A percentile compares a stretch with the other conserved stretches of the same genome.
Conservation (phyloP, 2,888 invertebrate species). For the Sipunculus nudus region DNA sequence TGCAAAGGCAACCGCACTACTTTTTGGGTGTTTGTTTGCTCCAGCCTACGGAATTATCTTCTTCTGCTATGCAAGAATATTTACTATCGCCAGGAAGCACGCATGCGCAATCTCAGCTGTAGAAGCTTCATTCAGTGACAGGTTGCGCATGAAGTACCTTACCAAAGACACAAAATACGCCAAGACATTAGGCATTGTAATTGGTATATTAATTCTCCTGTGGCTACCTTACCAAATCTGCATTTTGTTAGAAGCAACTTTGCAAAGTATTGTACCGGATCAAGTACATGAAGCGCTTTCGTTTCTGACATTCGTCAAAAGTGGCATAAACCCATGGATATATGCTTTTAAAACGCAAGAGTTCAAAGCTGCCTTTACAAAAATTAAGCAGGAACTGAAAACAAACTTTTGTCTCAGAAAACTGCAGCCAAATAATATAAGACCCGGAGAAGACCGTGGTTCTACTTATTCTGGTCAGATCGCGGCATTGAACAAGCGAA, state of each 20-base stretch:
- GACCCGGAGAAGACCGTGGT: too few relatives aligned
- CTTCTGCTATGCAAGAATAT: constrained; percentile 74
- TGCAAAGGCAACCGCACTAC: constrained; percentile 71
- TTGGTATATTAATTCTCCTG: constrained; percentile 72
- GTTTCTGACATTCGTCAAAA: constrained; percentile 72
- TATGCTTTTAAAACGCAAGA: constrained; percentile 75
- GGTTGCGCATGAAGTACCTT: constrained; percentile 44
- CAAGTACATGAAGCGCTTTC: constrained; percentile 72
- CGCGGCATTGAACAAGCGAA: too few relatives aligned
- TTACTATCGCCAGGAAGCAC: constrained; percentile 73
- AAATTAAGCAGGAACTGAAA: constrained; percentile 46
- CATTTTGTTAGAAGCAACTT: constrained; percentile 48
- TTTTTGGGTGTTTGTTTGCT: constrained; percentile 73
- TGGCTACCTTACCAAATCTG: constrained; percentile 74
- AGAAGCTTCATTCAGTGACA: constrained; percentile 70
- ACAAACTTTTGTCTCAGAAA: too few relatives aligned
- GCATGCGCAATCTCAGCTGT: constrained; percentile 74
- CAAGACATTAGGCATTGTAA: constrained; percentile 73
- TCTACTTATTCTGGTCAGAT: too few relatives aligned
- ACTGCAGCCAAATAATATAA: too few relatives aligned
- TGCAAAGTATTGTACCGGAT: constrained; percentile 67
- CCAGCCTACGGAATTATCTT: constrained; percentile 72
- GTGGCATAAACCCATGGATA: constrained; percentile 75
- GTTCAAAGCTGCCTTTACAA: constrained; percentile 70
- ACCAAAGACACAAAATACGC: constrained; percentile 71